Evolutionary conservation across 92 coral and sea anemone species (phyloP), one percentile per base, ranked within the genome.

Genomic region (Hydrozoanthus gracilis): DNA sequence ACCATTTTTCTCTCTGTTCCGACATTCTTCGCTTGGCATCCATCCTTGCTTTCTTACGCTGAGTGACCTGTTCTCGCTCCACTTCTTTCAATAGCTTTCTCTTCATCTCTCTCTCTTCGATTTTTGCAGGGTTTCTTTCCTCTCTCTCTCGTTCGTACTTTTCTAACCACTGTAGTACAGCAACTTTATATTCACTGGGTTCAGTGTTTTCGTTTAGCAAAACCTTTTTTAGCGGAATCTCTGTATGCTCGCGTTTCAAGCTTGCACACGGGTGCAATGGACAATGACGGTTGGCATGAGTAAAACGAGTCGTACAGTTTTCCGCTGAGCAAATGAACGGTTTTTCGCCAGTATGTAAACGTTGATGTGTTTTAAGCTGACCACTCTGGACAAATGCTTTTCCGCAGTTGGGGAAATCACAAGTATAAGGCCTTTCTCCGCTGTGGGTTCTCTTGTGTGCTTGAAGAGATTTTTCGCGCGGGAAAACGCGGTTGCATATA

Each of bases 391-490:
- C 99, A 79, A 96, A 96, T 71, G 98, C 98, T 87, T 95, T 96
- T 73, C 96, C 99, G 88, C 99, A 96, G 93, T 92, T 95, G 51
- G 99, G 99, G 74, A 96, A 96, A 87, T 96, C 99, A 60, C 99
- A 96, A 64, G 94, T 90, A 83, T 95, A 96, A 15, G 99, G 99
- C 72, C 99, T 88, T 58, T 96, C 99, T 39, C 99, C 99, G 70
- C 98, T 94, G 89, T 96, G 99, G 82, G 99, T 96, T 58, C 99
- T 92, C 87, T 95, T 96, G 93, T 96, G 99, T 68, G 99, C 99
- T 96, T 96, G 99, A 18, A 96, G 92, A 54, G 99, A 96, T 79
- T 96, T 96, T 84, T 96, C 99, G 93, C 99, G 99, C 99, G 99
- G 99, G 95, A 96, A 96, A 87, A 96, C 99, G 61, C 99, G 94